Conservation (phyloP, 35 echinoderm and acorn worm species). For the Apostichopus parvimensis region DNA sequence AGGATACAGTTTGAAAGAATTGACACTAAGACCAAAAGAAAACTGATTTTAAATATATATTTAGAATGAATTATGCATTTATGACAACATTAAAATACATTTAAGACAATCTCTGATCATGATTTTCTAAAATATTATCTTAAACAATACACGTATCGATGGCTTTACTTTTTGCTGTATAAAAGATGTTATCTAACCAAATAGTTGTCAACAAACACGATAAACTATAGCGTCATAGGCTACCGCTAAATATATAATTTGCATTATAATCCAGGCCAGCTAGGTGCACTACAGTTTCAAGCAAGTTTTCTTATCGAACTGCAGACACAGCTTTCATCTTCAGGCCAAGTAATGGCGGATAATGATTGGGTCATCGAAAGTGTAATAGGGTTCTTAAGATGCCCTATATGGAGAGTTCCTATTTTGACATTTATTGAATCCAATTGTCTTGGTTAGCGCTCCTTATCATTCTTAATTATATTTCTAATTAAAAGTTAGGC, state of each 20-base stretch:
- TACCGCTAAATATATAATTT: background rate
- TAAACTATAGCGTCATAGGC: background rate
- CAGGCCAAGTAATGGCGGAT: background rate
- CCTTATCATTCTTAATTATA: no score
- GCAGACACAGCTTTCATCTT: no score
- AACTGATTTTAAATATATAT: no score
- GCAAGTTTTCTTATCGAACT: no score
- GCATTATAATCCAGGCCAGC: background rate
- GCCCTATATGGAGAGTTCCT: conserved; percentile 85
- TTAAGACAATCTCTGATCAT: no score
- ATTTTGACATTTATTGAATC: conserved; percentile 77
- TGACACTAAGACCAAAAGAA: no score
- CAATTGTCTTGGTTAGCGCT: conserved; percentile 73
- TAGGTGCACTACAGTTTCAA: background rate
- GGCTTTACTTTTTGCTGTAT: no score
- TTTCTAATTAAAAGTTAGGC: background rate
- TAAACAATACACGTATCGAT: no score
- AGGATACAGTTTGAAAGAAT: no score
- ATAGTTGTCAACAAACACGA: conserved; percentile 8
- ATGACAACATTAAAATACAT: no score
- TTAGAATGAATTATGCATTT: no score
- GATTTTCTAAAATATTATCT: no score
- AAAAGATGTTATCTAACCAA: background rate
- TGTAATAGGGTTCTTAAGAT: conserved; percentile 69
- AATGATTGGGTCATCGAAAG: conserved; percentile 69